Percentiles rank a stretch among this genome's conserved stretches.
phyloP scores from a whole-genome alignment of 1,140 invertebrate species.

The Dolichoris vasculosae region DNA sequence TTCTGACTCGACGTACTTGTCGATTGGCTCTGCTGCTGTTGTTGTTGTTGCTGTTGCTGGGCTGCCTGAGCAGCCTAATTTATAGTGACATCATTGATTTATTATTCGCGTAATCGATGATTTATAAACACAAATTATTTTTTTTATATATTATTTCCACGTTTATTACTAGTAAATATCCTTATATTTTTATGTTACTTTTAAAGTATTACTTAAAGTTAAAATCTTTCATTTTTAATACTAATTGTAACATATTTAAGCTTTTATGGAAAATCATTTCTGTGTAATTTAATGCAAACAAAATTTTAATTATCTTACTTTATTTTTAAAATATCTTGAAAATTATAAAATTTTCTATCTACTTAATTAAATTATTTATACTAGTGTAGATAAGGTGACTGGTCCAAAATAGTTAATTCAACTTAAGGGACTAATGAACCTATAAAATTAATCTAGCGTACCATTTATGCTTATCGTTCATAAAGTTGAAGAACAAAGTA shows the following conservation, averaged over 20 bases:
- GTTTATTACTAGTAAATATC: background rate
- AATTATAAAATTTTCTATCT: background rate
- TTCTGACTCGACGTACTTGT: constrained; percentile 63
- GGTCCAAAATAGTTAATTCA: background rate
- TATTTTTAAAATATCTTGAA: too few relatives aligned
- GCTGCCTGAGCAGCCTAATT: constrained; percentile 39
- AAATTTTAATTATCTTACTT: too few relatives aligned
- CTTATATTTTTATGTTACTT: background rate
- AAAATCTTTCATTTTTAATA: background rate
- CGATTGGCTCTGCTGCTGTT: constrained; percentile 61
- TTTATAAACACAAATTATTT: background rate
- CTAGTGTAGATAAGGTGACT: background rate
- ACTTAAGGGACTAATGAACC: background rate
- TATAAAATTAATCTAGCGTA: background rate
- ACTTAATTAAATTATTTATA: background rate
- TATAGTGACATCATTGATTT: background rate
- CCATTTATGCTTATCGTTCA: background rate
- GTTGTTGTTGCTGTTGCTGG: constrained; percentile 65
- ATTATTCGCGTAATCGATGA: background rate
- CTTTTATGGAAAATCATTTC: background rate
- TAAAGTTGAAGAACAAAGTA: background rate
- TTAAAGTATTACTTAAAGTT: background rate
- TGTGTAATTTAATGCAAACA: background rate
- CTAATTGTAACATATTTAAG: background rate
- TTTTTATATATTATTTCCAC: background rate